Evolutionary conservation across 2,797 vertebrate species (phyloP).

Genomic region (Benthosema pterotum): DNA sequence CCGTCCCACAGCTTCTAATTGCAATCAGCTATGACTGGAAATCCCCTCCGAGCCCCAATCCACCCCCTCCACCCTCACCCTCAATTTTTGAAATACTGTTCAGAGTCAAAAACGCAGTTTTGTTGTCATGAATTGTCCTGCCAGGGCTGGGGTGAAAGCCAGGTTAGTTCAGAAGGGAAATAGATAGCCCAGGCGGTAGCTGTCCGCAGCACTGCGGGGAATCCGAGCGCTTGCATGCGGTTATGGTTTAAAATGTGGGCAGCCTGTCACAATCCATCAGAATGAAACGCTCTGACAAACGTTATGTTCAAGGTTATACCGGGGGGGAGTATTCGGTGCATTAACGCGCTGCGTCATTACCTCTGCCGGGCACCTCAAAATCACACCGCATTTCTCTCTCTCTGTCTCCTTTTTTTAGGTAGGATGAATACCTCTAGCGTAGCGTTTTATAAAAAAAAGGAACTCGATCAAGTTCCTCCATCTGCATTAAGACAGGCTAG

Average conservation of each 20-base stretch:
- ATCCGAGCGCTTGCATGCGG: constrained; percentile 6
- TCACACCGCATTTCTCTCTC: constrained; percentile 24
- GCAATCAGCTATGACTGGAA: constrained; percentile 17
- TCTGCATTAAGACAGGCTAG: constrained; percentile 52
- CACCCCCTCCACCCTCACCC: too few relatives aligned
- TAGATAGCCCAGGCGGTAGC: neutral
- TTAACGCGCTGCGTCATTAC: constrained; percentile 25
- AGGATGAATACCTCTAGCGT: constrained; percentile 13
- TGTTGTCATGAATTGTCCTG: constrained; percentile 21
- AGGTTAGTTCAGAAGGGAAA: constrained; percentile 7
- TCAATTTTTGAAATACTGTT: too few relatives aligned
- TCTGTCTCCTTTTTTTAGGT: neutral
- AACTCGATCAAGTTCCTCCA: constrained; percentile 23
- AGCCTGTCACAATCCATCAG: constrained; percentile 38
- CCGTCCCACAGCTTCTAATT: constrained; percentile 10
- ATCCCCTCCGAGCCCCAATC: constrained; percentile 7
- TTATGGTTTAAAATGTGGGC: constrained; percentile 24
- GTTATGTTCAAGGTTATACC: constrained; percentile 26
- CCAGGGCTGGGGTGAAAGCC: constrained; percentile 28
- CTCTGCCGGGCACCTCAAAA: constrained; percentile 30
- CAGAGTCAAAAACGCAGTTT: constrained; percentile 30
- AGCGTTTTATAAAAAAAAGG: constrained; percentile 33
- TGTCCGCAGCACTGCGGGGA: constrained; percentile 7
- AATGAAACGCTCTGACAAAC: constrained; percentile 41
- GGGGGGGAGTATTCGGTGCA: constrained; percentile 12